Base-by-base conservation (phyloP, 2,888 invertebrate genomes). In the Seira musarum region DNA sequence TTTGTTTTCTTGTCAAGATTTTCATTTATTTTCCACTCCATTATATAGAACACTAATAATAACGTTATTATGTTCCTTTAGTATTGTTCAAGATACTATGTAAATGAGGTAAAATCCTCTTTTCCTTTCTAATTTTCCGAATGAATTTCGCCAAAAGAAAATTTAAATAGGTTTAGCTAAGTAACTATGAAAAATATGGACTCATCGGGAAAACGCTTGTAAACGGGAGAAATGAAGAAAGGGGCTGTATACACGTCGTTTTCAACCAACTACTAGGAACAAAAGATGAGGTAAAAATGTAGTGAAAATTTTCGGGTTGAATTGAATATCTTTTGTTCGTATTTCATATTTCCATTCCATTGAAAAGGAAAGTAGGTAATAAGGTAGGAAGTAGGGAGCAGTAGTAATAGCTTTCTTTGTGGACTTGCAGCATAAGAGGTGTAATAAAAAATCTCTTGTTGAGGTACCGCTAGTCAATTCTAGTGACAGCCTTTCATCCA, bases 241-340 rank as follows among this genome's bases (percentile, higher is more conserved):
- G 49, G 6, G n/a, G n/a, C n/a, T n/a, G n/a, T n/a, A n/a, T n/a
- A n/a, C n/a, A n/a, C n/a, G n/a, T n/a, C n/a, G n/a, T n/a, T n/a
- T n/a, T n/a, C n/a, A n/a, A n/a, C n/a, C n/a, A n/a, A n/a, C 15
- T n/a, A 49, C 15, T 8, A 49, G 49, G 49, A 49, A 49, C 49
- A 49, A 49, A 49, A 13, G 49, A 13, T 8, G 49, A 49, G 49
- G 15, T 8, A 13, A 8, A 49, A 30, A 8, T 13, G 49, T 49
- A 49, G 49, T 49, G 49, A 49, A 49, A 49, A 49, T 49, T 49
- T 49, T 49, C 3, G 2, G 49, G 49, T 49, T 49, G 49, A 49
- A 49, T 49, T 49, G 49, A 49, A 49, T 49, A 49, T 49, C 49
- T 15, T 49, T 49, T 49, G 49, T 49, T n/a, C 3, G 49, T 49